Evolutionary conservation across 2,113 vertebrate genomes (phyloP).

Genomic region (Tringa solitaria): DNA sequence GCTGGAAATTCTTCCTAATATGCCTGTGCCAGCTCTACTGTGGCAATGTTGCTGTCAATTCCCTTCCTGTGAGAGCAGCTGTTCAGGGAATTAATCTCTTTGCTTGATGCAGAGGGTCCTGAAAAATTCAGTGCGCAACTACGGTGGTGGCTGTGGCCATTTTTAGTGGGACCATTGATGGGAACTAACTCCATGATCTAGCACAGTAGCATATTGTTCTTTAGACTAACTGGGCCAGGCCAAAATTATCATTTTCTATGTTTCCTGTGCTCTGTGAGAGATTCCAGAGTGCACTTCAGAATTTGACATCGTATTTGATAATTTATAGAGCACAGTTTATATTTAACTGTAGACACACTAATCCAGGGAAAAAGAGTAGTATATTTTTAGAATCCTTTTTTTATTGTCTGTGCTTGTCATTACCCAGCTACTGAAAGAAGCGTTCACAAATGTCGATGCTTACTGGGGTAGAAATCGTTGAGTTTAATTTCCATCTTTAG

Average conservation of each 20-base stretch:
- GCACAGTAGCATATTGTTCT: slow-evolving; percentile 31
- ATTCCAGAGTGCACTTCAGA: slow-evolving; percentile 42
- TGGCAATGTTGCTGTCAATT: slow-evolving; percentile 30
- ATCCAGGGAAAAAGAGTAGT: slow-evolving; percentile 48
- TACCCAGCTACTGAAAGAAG: not conserved
- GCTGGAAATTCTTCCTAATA: slow-evolving; percentile 46
- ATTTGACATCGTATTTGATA: slow-evolving; percentile 65
- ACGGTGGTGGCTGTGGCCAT: not conserved
- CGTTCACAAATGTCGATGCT: not conserved
- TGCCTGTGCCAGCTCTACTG: slow-evolving; percentile 23
- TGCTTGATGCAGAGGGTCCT: slow-evolving; percentile 11
- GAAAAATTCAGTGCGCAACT: not conserved
- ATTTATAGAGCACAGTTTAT: slow-evolving; percentile 63
- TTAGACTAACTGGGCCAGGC: slow-evolving; percentile 44
- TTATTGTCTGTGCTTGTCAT: slow-evolving; percentile 52
- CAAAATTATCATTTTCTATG: slow-evolving; percentile 21
- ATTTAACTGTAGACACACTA: slow-evolving; percentile 66
- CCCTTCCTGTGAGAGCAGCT: slow-evolving; percentile 57
- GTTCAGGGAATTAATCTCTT: slow-evolving; percentile 33
- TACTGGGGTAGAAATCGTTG: not conserved
- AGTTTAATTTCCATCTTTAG: not conserved
- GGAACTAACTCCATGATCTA: not conserved
- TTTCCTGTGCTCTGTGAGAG: slow-evolving; percentile 1
- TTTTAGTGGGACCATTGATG: not conserved
- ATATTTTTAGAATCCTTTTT: slow-evolving; percentile 58